Evolutionary conservation across 53 echinoderm and acorn worm genomes (phyloP).

Genomic region (Mesocentrotus franciscanus): DNA sequence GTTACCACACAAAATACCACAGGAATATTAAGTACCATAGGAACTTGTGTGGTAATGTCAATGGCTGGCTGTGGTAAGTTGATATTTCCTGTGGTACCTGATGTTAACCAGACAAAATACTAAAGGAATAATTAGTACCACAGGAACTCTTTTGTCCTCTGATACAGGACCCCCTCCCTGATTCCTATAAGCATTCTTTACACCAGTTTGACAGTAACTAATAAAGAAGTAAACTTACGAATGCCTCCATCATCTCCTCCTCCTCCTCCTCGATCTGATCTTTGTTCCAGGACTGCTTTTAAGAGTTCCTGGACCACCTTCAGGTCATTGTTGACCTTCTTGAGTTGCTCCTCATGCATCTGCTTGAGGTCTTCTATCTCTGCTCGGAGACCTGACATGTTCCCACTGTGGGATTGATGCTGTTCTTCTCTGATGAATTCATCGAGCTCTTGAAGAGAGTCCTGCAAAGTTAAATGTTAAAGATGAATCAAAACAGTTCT

Average conservation of each 20-base stretch:
- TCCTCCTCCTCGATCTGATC: conserved; percentile 66
- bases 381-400: conserved; percentile 31
- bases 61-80: no score
- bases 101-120: no score
- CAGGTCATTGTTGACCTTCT: conserved; percentile 78
- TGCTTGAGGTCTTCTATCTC: conserved; percentile 65
- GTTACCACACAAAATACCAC: no score
- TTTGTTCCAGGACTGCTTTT: conserved; percentile 74
- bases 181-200: no score
- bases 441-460: conserved; percentile 70
- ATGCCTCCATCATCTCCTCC: conserved; percentile 47
- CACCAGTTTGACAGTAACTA: no score
- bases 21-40: no score
- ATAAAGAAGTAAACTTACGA: neutral
- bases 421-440: conserved; percentile 59
- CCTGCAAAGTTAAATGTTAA: conserved; percentile 51
- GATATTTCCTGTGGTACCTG: no score
- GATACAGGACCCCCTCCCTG: no score
- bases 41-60: no score
- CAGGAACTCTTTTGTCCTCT: no score
- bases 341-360: conserved; percentile 62
- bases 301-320: conserved; percentile 78
- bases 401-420: conserved; percentile 14
- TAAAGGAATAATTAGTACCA: no score
- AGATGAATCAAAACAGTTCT: neutral